Base-by-base conservation (phyloP, 2,113 vertebrate species). In the Hydropotes inermis region DNA sequence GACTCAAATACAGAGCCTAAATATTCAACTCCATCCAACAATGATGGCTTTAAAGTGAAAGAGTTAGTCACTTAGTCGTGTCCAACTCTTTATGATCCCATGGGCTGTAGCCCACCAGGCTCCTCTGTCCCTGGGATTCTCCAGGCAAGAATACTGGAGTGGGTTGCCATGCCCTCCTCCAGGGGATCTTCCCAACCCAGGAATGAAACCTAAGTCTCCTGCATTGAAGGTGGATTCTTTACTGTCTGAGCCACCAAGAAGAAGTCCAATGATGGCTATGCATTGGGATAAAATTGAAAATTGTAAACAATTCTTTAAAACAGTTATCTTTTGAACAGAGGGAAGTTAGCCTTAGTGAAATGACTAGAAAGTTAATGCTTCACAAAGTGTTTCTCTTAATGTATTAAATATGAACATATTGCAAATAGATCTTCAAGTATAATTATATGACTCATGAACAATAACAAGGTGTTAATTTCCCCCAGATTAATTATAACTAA, bases 401-500 rank as follows among this genome's bases (percentile, higher is more conserved):
- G 82, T 91, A 52, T 27, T 70, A 94, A 81, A 79, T 96, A 94
- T 43, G 57, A 95, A 52, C 19, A 87, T 89, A 78, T 13, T 91
- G 28, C 28, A 89, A 96, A 85, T 13, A 94, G 43, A 54, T 89
- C 23, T 83, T 83, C 78, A 67, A 89, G 47, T 87, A 58, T 96
- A 93, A 94, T 83, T 91, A 50, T 36, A 43, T 28, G 39, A 94
- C 54, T 87, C 61, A 94, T 97, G 93, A 87, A 93, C 95, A 97
- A 96, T 93, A 87, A n/a, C 16, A 64, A 39, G 89, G 25, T 8
- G 0, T 43, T 81, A 39, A 89, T 88, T 91, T 95, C 57, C 17
- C 64, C 27, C 39, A 76, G 43, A 60, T 92, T 91, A 96, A 98
- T 96, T 95, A 87, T 33, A 74, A 25, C 36, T 97, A 92, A 95